Percentiles rank a stretch among this genome's conserved stretches.
Conservation (phyloP, 2,113 vertebrate species). For the Struthidea cinerea region DNA sequence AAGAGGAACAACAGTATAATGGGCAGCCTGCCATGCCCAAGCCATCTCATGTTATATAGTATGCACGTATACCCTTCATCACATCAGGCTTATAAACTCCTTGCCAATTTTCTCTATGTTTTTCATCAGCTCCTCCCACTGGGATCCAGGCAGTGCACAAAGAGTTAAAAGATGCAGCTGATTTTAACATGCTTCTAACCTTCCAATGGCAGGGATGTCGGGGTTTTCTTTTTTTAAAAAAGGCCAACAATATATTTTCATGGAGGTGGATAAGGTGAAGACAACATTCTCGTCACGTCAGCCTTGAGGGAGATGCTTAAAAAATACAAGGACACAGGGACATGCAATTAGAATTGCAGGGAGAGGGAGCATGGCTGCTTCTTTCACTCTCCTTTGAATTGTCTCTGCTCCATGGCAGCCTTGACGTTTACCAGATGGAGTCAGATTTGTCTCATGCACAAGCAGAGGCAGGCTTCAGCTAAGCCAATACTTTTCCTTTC, state of each 20-base stretch:
- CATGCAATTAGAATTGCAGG: neutral
- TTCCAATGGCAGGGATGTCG: neutral
- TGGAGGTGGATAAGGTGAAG: neutral
- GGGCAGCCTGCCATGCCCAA: neutral
- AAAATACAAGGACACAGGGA: neutral
- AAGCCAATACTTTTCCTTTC: constrained; percentile 38
- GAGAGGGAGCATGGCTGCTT: neutral
- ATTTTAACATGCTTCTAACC: neutral
- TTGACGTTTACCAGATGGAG: constrained; percentile 38
- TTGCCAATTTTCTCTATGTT: neutral
- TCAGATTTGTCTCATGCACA: constrained; percentile 23
- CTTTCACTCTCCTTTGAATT: constrained; percentile 29
- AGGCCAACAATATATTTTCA: neutral
- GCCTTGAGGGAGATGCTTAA: neutral
- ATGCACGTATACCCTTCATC: neutral
- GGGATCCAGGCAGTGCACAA: neutral
- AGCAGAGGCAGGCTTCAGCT: constrained; percentile 11
- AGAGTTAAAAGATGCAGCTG: constrained; percentile 14
- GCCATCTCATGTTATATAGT: neutral
- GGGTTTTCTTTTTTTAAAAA: neutral
- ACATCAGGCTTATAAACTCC: neutral
- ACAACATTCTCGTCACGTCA: neutral
- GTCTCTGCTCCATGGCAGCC: constrained; percentile 26
- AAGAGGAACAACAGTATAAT: neutral
- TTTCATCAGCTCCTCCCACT: neutral